Conservation (phyloP, 2,888 invertebrate species). For the Netelia melanura region DNA sequence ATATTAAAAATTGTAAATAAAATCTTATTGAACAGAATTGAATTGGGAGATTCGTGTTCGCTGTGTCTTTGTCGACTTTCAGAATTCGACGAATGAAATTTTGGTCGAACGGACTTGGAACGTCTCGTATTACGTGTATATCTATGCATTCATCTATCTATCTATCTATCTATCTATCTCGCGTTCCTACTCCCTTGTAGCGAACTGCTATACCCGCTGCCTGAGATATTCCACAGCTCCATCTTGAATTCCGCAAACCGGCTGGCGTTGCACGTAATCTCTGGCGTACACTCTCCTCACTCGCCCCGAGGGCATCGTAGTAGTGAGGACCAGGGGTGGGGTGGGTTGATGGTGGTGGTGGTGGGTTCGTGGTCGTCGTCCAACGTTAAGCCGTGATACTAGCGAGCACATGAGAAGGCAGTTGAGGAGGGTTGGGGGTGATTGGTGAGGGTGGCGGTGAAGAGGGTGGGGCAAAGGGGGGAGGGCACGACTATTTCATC, state of each 20-base stretch:
- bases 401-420: conserved; percentile 30
- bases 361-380: conserved; percentile 47
- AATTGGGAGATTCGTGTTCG: neutral
- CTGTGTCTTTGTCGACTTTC: neutral
- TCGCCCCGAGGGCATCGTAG: conserved; percentile 55
- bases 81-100: neutral
- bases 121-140: neutral
- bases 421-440: neutral
- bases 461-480: neutral
- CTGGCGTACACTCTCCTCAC: conserved; percentile 66
- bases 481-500: conserved; percentile 62
- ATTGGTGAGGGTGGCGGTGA: neutral
- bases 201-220: conserved; percentile 37
- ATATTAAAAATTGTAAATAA: neutral
- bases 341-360: conserved; percentile 38
- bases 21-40: neutral
- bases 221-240: conserved; percentile 67
- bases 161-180: conserved; percentile 47
- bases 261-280: conserved; percentile 70
- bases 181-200: conserved; percentile 39
- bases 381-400: conserved; percentile 36
- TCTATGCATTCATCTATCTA: conserved; percentile 12
- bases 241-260: conserved; percentile 69
- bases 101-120: neutral
- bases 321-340: conserved; percentile 30